These are phyloP conservation scores for Thera britannica DNA, from an alignment of 2,888 invertebrate species.

Conservation along the genomic window DNA sequence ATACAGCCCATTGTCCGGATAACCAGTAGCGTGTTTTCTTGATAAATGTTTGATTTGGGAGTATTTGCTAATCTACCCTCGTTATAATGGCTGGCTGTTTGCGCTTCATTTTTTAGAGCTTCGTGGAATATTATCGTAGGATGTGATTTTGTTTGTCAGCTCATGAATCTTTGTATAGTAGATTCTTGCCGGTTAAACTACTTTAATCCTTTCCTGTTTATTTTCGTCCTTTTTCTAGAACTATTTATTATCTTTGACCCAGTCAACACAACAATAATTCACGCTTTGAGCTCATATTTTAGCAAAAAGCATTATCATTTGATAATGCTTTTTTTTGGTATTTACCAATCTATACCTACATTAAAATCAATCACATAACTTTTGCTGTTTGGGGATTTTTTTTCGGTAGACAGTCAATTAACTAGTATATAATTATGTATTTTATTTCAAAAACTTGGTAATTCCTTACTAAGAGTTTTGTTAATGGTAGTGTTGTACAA, in stretches of 20 bases:
- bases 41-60: conserved; percentile 79
- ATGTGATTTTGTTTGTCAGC: conserved; percentile 9
- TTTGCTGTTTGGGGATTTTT: no score
- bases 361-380: no score
- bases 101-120: conserved; percentile 61
- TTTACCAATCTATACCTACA: no score
- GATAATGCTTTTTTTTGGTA: no score
- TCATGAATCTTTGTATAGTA: conserved; percentile 1
- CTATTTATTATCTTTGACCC: neutral
- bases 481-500: no score
- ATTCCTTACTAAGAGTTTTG: no score
- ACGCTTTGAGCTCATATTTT: neutral
- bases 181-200: neutral
- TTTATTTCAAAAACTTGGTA: no score
- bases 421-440: no score
- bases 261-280: neutral
- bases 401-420: no score
- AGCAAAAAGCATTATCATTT: neutral
- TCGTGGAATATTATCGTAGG: conserved; percentile 63
- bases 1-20: conserved; percentile 72
- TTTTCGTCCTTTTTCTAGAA: neutral
- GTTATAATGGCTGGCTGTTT: conserved; percentile 65
- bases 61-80: conserved; percentile 74
- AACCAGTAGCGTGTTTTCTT: conserved; percentile 82
- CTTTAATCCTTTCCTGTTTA: neutral